Conservation (phyloP, 2,888 invertebrate genomes). For the Caenorhabditis japonica region DNA sequence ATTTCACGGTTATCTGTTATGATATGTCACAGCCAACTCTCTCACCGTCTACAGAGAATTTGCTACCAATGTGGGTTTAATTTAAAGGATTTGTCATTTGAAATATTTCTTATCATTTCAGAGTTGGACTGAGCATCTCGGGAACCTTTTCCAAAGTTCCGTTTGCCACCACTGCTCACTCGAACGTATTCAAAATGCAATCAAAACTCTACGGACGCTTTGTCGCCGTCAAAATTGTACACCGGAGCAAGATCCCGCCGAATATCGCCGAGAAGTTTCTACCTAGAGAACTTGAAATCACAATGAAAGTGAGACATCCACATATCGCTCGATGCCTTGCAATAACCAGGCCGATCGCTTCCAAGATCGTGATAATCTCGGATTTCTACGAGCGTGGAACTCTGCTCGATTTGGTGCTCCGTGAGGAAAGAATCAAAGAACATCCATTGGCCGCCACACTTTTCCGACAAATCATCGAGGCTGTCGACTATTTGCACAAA, state of each 20-base stretch:
- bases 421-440: slow-evolving; percentile 46
- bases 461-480: slow-evolving; percentile 71
- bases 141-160: slow-evolving; percentile 44
- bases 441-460: slow-evolving; percentile 60
- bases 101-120: too few species aligned
- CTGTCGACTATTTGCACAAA: slow-evolving; percentile 67
- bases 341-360: slow-evolving; percentile 51
- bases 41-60: slow-evolving; percentile 30
- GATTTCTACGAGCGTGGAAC: slow-evolving; percentile 69
- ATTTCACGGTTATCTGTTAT: too few species aligned
- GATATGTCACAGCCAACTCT: slow-evolving; percentile 20
- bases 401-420: slow-evolving; percentile 59
- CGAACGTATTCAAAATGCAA: slow-evolving; percentile 59
- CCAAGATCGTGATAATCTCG: slow-evolving; percentile 64
- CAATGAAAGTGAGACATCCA: slow-evolving; percentile 59
- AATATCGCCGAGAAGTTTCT: slow-evolving; percentile 67
- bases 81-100: neutral
- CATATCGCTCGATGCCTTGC: slow-evolving; percentile 60
- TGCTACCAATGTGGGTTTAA: slow-evolving; percentile 40
- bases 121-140: slow-evolving; percentile 33
- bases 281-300: slow-evolving; percentile 67
- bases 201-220: slow-evolving; percentile 53
- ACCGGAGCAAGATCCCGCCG: slow-evolving; percentile 62
- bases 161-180: slow-evolving; percentile 61
- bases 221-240: slow-evolving; percentile 70